A percentile compares a stretch with the other conserved stretches of the same genome.
phyloP scores from a whole-genome alignment of 2,888 invertebrate species.

The Nemapogon koenigi region DNA sequence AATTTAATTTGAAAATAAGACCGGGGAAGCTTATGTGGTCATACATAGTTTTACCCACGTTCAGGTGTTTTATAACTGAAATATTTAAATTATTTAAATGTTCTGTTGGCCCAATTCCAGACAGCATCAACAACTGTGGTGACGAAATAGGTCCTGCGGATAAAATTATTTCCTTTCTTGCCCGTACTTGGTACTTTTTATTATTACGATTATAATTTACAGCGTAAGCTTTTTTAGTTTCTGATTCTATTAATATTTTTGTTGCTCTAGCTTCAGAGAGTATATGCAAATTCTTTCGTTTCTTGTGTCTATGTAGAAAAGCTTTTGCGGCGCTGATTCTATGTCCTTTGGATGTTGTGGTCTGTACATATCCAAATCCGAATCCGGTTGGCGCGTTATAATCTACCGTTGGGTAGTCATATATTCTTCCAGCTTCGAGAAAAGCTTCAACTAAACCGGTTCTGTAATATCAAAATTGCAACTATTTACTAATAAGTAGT shows the following conservation, averaged over 20 bases:
- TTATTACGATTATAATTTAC: slow-evolving; percentile 70
- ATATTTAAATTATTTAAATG: slow-evolving; percentile 64
- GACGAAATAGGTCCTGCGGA: slow-evolving; percentile 88
- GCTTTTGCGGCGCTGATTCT: slow-evolving; percentile 73
- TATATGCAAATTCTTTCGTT: slow-evolving; percentile 68
- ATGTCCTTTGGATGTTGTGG: slow-evolving; percentile 65
- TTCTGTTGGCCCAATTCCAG: slow-evolving; percentile 70
- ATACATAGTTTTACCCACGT: slow-evolving; percentile 71
- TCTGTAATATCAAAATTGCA: slow-evolving; percentile 41
- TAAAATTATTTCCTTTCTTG: slow-evolving; percentile 81
- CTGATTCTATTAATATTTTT: slow-evolving; percentile 51
- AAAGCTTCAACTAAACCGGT: slow-evolving; percentile 62
- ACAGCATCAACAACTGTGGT: slow-evolving; percentile 91
- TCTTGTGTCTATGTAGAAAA: slow-evolving; percentile 68
- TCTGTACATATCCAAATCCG: slow-evolving; percentile 62
- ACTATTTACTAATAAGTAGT: no score
- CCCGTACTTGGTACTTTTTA: slow-evolving; percentile 56
- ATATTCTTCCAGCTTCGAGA: slow-evolving; percentile 63
- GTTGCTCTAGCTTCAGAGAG: slow-evolving; percentile 44
- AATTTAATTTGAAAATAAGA: slow-evolving; percentile 46
- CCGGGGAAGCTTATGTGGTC: slow-evolving; percentile 67
- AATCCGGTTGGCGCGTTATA: slow-evolving; percentile 68
- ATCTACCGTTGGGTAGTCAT: slow-evolving; percentile 64
- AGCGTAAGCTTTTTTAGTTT: slow-evolving; percentile 70
- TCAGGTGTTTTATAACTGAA: slow-evolving; percentile 67